Percentiles rank a stretch among this genome's conserved stretches.
Conservation (phyloP, 2,113 vertebrate species). For the Chloroceryle aenea region DNA sequence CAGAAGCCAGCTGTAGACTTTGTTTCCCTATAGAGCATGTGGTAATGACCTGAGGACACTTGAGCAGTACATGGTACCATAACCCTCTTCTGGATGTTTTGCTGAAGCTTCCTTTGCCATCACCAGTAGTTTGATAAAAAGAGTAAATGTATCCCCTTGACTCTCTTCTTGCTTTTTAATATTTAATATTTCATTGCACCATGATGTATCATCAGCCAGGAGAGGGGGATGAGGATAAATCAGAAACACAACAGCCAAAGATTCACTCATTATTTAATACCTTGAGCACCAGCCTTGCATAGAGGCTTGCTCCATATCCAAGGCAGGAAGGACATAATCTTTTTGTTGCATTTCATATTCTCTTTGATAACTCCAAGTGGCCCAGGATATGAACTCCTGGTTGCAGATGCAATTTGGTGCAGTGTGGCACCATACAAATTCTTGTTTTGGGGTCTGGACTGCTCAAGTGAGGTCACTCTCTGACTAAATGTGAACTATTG, state of each 20-base stretch:
- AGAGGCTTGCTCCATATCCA: not conserved
- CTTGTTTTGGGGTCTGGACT: not conserved
- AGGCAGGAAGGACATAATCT: not conserved
- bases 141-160: not conserved
- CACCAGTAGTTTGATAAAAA: not conserved
- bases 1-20: not conserved
- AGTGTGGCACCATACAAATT: not conserved
- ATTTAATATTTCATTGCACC: not conserved
- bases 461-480: not conserved
- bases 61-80: not conserved
- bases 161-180: not conserved
- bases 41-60: not conserved
- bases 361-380: not conserved
- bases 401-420: not conserved
- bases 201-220: not conserved
- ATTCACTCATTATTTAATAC: not conserved
- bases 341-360: not conserved
- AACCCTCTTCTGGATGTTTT: not conserved
- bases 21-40: not conserved
- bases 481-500: not conserved
- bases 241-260: not conserved
- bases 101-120: not conserved
- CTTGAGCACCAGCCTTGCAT: not conserved
- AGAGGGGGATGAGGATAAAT: not conserved
- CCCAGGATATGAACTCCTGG: not conserved